These are phyloP conservation scores for Esox masquinongy DNA, from an alignment of 2,797 vertebrate species.

Conservation along the genomic window DNA sequence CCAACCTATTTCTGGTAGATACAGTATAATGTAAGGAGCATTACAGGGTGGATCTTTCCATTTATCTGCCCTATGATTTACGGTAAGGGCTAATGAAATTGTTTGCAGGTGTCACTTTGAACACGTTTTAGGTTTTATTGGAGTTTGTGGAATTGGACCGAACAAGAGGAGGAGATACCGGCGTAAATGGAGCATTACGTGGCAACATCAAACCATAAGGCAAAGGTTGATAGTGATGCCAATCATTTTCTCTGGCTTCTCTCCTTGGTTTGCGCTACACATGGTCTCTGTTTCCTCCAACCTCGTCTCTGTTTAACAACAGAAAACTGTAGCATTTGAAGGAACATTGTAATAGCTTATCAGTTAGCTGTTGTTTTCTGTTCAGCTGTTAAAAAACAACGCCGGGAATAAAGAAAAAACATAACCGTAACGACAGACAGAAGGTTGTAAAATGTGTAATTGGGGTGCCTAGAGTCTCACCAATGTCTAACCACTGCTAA, in stretches of 20 bases:
- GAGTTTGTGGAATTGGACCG: neutral
- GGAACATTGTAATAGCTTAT: neutral
- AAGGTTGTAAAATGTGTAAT: too few species aligned
- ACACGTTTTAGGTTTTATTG: slow-evolving; percentile 45
- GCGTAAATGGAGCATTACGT: neutral
- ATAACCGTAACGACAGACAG: too few species aligned
- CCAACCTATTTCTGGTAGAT: slow-evolving; percentile 57
- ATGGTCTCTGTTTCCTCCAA: neutral
- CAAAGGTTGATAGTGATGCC: slow-evolving; percentile 1
- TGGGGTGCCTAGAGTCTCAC: neutral
- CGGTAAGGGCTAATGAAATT: slow-evolving; percentile 34
- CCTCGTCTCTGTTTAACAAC: neutral
- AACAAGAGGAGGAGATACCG: neutral
- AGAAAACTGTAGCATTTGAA: neutral
- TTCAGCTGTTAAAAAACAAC: too few species aligned
- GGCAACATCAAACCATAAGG: neutral
- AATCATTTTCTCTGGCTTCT: neutral
- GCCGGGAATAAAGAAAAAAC: neutral
- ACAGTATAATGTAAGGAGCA: slow-evolving; percentile 59
- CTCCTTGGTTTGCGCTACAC: neutral
- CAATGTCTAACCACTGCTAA: neutral
- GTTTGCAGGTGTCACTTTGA: slow-evolving; percentile 54
- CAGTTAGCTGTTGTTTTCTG: neutral
- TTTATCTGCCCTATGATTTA: slow-evolving; percentile 31
- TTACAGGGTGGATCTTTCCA: slow-evolving; percentile 43